A percentile compares a stretch with the other conserved stretches of the same genome.
phyloP scores from a whole-genome alignment of 2,797 vertebrate genomes.

The Mycteria americana region DNA sequence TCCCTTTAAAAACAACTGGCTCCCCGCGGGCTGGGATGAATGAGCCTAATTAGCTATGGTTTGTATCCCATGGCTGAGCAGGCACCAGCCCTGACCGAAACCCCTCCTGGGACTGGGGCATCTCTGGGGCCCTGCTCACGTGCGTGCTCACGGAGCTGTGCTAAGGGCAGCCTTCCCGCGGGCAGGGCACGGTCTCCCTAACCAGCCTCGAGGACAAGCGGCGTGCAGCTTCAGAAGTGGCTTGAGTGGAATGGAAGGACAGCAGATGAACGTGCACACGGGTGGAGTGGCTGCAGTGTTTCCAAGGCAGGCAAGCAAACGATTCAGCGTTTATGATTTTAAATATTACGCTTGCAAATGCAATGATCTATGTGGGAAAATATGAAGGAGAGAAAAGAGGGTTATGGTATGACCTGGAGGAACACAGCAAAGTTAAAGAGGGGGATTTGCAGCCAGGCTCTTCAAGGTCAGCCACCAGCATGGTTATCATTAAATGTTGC shows the following conservation, averaged over 20 bases:
- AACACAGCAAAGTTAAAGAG: background rate
- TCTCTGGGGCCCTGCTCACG: fast-evolving
- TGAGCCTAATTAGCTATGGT: background rate
- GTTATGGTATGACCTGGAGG: background rate
- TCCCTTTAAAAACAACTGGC: background rate
- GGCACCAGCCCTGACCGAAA: background rate
- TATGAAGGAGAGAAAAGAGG: background rate
- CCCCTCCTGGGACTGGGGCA: background rate
- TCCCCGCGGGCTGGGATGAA: background rate
- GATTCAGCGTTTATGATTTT: background rate
- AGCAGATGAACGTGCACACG: background rate
- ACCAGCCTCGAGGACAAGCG: background rate
- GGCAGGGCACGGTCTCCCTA: fast-evolving
- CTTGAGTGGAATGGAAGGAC: background rate
- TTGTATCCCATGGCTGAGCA: background rate
- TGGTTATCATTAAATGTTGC: background rate
- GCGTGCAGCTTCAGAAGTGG: fast-evolving
- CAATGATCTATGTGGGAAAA: background rate
- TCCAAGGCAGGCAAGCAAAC: background rate
- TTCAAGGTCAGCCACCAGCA: background rate
- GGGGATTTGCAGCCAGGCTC: background rate
- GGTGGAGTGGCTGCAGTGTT: background rate
- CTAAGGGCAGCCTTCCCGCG: background rate
- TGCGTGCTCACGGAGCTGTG: fast-evolving
- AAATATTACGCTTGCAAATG: background rate